phyloP scores from a whole-genome alignment of 2,113 vertebrate species.

The Limanda limanda region DNA sequence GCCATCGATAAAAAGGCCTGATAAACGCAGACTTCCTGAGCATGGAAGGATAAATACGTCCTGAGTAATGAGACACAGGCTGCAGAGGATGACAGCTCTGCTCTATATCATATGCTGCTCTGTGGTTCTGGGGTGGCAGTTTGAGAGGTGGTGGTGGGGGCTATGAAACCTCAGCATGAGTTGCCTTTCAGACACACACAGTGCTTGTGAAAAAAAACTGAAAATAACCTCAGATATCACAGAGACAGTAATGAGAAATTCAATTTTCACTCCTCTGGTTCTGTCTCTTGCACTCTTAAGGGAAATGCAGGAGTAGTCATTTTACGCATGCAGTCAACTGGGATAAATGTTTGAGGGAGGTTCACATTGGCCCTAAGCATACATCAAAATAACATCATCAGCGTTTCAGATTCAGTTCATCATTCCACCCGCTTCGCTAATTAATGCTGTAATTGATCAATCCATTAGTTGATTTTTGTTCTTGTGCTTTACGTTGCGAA shows the following conservation, averaged over 20 bases:
- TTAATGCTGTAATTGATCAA: slow-evolving; percentile 20
- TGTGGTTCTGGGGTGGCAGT: slow-evolving; percentile 45
- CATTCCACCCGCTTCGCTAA: not conserved
- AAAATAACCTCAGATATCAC: slow-evolving; percentile 51
- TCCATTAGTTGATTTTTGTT: slow-evolving; percentile 22
- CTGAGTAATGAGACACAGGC: slow-evolving; percentile 76
- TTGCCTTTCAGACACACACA: slow-evolving; percentile 40
- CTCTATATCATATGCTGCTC: slow-evolving; percentile 74
- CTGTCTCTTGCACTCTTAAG: not conserved
- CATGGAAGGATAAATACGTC: slow-evolving; percentile 72
- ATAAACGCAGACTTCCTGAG: slow-evolving; percentile 81
- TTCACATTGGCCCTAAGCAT: slow-evolving; percentile 9
- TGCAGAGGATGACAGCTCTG: slow-evolving; percentile 73
- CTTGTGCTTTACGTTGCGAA: not conserved
- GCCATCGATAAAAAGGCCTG: slow-evolving; percentile 84
- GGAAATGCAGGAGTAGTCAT: slow-evolving; percentile 34
- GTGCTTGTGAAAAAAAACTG: slow-evolving; percentile 24
- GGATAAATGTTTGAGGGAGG: slow-evolving; percentile 1
- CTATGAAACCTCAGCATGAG: slow-evolving; percentile 52
- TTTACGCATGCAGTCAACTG: not conserved
- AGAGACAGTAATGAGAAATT: slow-evolving; percentile 55
- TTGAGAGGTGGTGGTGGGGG: not conserved
- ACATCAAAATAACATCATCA: slow-evolving; percentile 1
- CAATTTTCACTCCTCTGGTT: slow-evolving; percentile 48
- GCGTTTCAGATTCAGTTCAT: slow-evolving; percentile 1